Conservation (phyloP, 2,888 invertebrate species). For the Piscicola geometra region DNA sequence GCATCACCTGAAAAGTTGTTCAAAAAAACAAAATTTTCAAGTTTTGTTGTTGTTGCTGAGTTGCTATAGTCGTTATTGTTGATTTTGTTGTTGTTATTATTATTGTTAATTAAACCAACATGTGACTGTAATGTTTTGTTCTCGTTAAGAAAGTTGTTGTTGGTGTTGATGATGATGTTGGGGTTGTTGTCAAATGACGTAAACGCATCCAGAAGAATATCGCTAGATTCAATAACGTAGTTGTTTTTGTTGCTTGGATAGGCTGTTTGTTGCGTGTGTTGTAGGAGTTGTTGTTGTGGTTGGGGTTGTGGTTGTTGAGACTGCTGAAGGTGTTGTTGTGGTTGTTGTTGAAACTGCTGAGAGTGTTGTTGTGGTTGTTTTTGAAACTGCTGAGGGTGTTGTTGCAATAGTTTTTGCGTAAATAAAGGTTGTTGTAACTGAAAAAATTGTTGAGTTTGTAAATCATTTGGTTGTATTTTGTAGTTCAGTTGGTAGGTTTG, state of each 20-base stretch:
- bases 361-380: not conserved
- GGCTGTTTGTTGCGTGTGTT: conserved; percentile 1
- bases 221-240: not conserved
- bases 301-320: not conserved
- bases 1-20: no score
- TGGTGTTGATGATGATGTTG: not conserved
- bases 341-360: not conserved
- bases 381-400: not conserved
- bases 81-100: not conserved
- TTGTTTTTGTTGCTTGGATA: not conserved
- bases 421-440: not conserved
- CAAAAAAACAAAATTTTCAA: no score
- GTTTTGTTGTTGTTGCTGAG: no score
- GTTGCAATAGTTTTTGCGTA: not conserved
- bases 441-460: not conserved
- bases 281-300: not conserved
- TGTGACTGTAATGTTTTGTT: no score
- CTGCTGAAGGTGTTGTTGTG: not conserved
- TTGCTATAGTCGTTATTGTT: no score
- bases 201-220: conserved; percentile 1
- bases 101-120: not conserved
- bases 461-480: not conserved
- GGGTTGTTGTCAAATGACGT: not conserved
- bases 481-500: not conserved
- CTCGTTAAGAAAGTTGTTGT: no score